Evolutionary conservation across 2,113 vertebrate genomes (phyloP), one percentile per base, ranked within the genome.

Genomic region (Lepus timidus): DNA sequence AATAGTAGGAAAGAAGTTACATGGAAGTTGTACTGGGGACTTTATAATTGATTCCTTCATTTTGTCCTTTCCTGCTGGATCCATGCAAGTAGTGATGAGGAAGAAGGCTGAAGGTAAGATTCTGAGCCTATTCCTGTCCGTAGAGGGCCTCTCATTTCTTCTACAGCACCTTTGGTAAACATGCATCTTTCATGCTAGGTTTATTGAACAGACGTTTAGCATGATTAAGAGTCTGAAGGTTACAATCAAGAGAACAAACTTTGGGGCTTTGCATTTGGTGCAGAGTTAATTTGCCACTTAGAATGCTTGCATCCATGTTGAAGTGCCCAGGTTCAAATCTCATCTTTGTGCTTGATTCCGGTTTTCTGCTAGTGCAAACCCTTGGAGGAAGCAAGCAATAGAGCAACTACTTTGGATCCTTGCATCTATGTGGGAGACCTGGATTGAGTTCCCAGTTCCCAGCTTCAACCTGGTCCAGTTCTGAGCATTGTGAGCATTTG

Each of bases 171-270:
- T 68, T 52, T 73, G n/a, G 4, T 7, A 51, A 73, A 23, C 27
- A 2, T 4, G 19, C 19, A 91, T 91, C 25, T 61, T 88, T 73
- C 90, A 44, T 81, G 49, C 65, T 58, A 80, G 52, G 4, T 84
- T 75, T 52, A 70, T 22, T 29, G 25, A 84, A 74, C 81, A 82
- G 23, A 58, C 87, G 73, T 88, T 36, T 27, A 90, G 16, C 12
- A 58, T 20, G 52, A 33, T 80, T 96, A n/a, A 91, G 62, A 92
- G 29, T 4, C 5, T 52, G 55, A 68, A 25, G 19, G 44, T 76
- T 82, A 3, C 33, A 91, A 78, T 76, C 44, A 90, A 95, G 67
- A 91, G 51, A 91, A 84, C 8, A 86, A 88, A 85, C 82, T 11
- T 51, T 17, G 55, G 14, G 55, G 55, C 13, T 19, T 19, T 58